Evolutionary conservation across 1,140 invertebrate genomes (phyloP).

Genomic region (Polyergus mexicanus): DNA sequence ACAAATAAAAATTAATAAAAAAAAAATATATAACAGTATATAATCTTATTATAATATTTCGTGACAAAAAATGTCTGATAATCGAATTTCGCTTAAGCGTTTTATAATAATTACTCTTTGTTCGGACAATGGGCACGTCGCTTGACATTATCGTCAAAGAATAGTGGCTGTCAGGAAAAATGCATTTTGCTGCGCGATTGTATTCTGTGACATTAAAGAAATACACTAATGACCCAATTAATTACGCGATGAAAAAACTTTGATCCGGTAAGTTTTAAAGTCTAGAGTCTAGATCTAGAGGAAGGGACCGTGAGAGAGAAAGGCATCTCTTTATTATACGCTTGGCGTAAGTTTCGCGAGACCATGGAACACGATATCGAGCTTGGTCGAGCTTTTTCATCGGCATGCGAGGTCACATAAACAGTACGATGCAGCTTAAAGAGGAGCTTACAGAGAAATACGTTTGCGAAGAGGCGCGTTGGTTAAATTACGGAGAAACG

Average conservation of each 20-base stretch:
- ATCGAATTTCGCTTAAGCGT: constrained; percentile 25
- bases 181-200: constrained; percentile 28
- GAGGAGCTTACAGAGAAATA: constrained; percentile 55
- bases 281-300: neutral
- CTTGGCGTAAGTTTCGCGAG: constrained; percentile 46
- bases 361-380: constrained; percentile 54
- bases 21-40: neutral
- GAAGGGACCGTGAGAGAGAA: constrained; percentile 17
- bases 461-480: constrained; percentile 11
- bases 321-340: constrained; percentile 35
- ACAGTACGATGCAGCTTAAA: constrained; percentile 59
- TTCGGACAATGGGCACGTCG: constrained; percentile 27
- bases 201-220: constrained; percentile 39
- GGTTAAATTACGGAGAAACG: constrained; percentile 38
- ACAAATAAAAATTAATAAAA: constrained; percentile 15
- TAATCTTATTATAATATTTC: neutral
- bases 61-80: neutral
- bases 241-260: constrained; percentile 58
- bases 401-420: constrained; percentile 50
- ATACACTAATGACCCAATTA: constrained; percentile 71
- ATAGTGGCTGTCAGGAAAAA: constrained; percentile 63
- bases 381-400: constrained; percentile 60
- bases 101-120: constrained; percentile 33
- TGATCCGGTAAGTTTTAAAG: constrained; percentile 46
- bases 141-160: constrained; percentile 57